Evolutionary conservation across 2,888 invertebrate genomes (phyloP), one percentile per base, ranked within the genome.

Genomic region (Eutolmus rufibarbis): DNA sequence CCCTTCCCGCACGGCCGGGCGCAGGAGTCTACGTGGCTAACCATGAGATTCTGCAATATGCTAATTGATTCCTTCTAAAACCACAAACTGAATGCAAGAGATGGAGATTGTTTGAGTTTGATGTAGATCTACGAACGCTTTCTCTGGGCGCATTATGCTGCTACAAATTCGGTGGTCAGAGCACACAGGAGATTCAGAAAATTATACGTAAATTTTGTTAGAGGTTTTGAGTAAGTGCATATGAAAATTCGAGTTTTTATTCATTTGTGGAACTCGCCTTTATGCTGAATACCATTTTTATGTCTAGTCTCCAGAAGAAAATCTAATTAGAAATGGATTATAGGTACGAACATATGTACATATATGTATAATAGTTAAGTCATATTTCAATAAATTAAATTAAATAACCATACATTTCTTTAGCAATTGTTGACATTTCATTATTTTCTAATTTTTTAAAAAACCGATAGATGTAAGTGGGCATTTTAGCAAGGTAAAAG

Each of bases 31-130:
- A 19, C 19, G 37, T 40, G 76, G 76, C 8, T 37, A n/a, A 12
- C 76, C 76, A 76, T 3, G n/a, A 40, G 76, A 76, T 76, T 37
- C 76, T 76, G 76, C 76, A 76, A 40, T 76, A 76, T 76, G 76
- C 76, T 76, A 76, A 76, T 76, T 76, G 76, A 76, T 76, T 37
- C 76, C 76, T 76, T n/a, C 76, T 34, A 23, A 76, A 76, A 76
- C 76, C 76, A 40, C 76, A 76, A 76, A 76, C 40, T 76, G 37
- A 76, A 76, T 76, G 76, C 76, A 34, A 40, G 76, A 76, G 66
- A 37, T 40, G 76, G 76, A 37, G 76, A 76, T 34, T 76, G 37
- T 76, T 76, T 31, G 76, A 76, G 34, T 19, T 51, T 76, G 76
- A 76, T 76, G 40, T 37, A 76, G 66, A 66, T 66, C 66, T 14